Base-by-base conservation (phyloP, 2,888 invertebrate species). In the Cephus pygmeus region DNA sequence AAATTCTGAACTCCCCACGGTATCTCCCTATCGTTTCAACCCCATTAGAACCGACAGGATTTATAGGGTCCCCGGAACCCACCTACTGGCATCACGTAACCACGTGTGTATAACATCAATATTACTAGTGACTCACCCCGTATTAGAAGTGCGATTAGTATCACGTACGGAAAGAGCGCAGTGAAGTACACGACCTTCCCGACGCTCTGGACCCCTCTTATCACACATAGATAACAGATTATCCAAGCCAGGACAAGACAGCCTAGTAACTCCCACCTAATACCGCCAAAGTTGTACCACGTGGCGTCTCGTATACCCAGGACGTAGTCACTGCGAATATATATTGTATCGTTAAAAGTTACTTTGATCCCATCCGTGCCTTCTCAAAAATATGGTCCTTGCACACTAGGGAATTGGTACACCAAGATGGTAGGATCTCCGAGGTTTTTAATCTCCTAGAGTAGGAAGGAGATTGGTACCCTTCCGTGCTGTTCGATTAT, bases 131-230 rank as follows among this genome's bases (percentile, higher is more conserved):
- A 23, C 85, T 84, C 83, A 88, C 90, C 89, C 80, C 91, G 87
- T 76, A 92, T 90, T 75, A 95, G 91, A 69, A 95, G 90, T 0
- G 94, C 94, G 0, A 95, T 94, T 84, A 95, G 90, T 92, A 95
- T 94, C 35, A 95, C 93, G 88, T 95, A 96, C 0, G 95, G 95
- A 87, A 96, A 95, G 31, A 95, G 88, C 0, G 95, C 95, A 2
- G 95, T 95, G 87, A 95, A 95, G 89, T 95, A 95, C 12, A 95
- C 95, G 73, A 96, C 96, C 93, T 97, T 98, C 73, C 98, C 98
- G 0, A 97, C 96, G 87, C 97, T 97, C 92, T 97, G 96, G 82
- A 98, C 97, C 56, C 97, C 96, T 94, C 90, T 96, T 91, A 97
- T 96, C 80, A 98, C 96, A 90, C 97, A 97, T 84, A 98, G 94